Evolutionary conservation across 92 coral and sea anemone genomes (phyloP).

Genomic region (Phenganax marumi): DNA sequence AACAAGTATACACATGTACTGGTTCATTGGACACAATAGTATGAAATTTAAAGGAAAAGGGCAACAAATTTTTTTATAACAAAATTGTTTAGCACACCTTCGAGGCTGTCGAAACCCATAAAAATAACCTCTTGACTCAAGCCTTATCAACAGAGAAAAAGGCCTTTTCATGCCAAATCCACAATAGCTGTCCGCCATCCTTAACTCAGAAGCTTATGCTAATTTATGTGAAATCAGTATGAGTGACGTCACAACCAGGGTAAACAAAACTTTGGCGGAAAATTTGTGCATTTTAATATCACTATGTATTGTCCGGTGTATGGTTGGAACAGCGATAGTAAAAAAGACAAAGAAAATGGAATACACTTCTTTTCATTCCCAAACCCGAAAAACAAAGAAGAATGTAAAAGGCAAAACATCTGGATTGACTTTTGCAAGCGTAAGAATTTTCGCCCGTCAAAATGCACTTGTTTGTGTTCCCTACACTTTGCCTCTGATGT

Average conservation of each 20-base stretch:
- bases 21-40: no score
- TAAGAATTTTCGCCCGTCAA: background rate
- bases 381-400: background rate
- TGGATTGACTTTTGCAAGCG: slow-evolving; percentile 22
- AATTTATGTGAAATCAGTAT: background rate
- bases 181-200: background rate
- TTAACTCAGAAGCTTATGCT: background rate
- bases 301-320: slow-evolving; percentile 17
- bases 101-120: background rate
- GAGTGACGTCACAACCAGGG: slow-evolving; percentile 17
- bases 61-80: background rate
- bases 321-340: slow-evolving; percentile 12
- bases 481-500: slow-evolving; percentile 1
- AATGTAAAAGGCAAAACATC: background rate
- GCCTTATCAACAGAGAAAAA: background rate
- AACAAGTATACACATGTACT: no score
- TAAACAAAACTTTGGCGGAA: background rate
- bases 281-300: background rate
- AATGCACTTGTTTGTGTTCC: slow-evolving; percentile 10
- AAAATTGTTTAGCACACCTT: background rate
- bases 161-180: background rate
- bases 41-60: slow-evolving; percentile 9
- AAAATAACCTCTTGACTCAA: background rate
- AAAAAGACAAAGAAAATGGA: background rate
- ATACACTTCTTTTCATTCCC: slow-evolving; percentile 10